Evolutionary conservation across 1,140 invertebrate genomes (phyloP), one percentile per base, ranked within the genome.

Genomic region (Papilio polyxenes): DNA sequence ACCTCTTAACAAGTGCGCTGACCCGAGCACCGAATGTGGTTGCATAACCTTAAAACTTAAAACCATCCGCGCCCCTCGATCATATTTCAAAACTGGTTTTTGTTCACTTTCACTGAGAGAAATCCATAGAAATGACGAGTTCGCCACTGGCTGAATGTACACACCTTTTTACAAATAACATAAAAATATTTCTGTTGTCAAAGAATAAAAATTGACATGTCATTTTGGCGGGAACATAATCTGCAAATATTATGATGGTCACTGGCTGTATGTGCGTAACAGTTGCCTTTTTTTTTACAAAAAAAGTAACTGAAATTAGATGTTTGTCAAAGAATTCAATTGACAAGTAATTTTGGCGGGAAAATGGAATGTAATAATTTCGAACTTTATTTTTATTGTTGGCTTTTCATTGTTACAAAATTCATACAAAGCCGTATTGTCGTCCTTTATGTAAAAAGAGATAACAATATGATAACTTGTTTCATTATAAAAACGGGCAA

Each of bases 1-100:
- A 72, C 65, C 65, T 72, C 65, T 72, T 72, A 37, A 72, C 65
- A 72, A 72, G 65, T 72, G 65, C 65, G 65, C 31, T 37, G 65
- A 72, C 65, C 65, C 31, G 31, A 31, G 20, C 62, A 37, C 23
- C 31, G 65, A 72, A 37, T 72, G 31, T 65, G 62, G 62, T 72
- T 72, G 31, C 65, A 40, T 72, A 72, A 72, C 31, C 11, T 69
- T 44, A 44, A 44, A 44, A 44, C 40, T 6, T 44, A 11, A 72
- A 72, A 40, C 11, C 65, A 37, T 69, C 62, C 62, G 65, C 65
- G 65, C 65, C 65, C 65, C 65, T 72, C 65, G 31, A 2, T 37
- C 65, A 65, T 31, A 37, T 72, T 72, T 37, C 56, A 59, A 37
- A 72, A 72, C 65, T 72, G 65, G 65, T 72, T 37, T 72, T 4